phyloP scores from a whole-genome alignment of 2,888 invertebrate genomes.

The Beris chalybata region DNA sequence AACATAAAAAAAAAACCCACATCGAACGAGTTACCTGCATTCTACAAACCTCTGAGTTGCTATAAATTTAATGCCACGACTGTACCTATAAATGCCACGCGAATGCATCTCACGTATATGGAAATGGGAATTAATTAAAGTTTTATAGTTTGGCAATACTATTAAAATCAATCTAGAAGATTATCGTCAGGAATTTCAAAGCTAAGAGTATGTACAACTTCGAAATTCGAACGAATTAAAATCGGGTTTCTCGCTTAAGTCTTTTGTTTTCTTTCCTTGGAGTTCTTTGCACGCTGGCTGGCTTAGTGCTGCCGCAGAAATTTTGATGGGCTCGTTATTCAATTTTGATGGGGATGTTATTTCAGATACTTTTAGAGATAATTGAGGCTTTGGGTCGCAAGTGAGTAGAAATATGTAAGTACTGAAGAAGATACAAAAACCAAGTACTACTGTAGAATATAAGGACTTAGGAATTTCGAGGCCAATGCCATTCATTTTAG shows the following conservation, averaged over 20 bases:
- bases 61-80: background rate
- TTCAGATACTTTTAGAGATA: too few relatives aligned
- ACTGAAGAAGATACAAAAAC: too few relatives aligned
- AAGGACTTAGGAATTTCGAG: too few relatives aligned
- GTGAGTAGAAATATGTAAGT: too few relatives aligned
- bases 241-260: constrained; percentile 24
- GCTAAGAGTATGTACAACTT: too few relatives aligned
- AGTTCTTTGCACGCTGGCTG: too few relatives aligned
- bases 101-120: constrained; percentile 3
- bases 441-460: too few relatives aligned
- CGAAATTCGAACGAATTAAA: background rate
- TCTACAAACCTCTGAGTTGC: background rate
- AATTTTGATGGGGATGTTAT: background rate
- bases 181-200: too few relatives aligned
- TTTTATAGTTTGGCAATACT: background rate
- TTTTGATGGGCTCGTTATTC: background rate
- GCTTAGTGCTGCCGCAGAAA: background rate
- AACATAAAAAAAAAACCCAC: background rate
- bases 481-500: too few relatives aligned
- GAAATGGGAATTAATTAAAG: constrained; percentile 7
- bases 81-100: background rate
- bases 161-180: background rate
- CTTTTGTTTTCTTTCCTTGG: constrained; percentile 10
- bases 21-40: background rate
- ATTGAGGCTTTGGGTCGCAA: too few relatives aligned